These are phyloP conservation scores for Ophiodon elongatus DNA, from an alignment of 2,113 vertebrate species.

Conservation along the genomic window DNA sequence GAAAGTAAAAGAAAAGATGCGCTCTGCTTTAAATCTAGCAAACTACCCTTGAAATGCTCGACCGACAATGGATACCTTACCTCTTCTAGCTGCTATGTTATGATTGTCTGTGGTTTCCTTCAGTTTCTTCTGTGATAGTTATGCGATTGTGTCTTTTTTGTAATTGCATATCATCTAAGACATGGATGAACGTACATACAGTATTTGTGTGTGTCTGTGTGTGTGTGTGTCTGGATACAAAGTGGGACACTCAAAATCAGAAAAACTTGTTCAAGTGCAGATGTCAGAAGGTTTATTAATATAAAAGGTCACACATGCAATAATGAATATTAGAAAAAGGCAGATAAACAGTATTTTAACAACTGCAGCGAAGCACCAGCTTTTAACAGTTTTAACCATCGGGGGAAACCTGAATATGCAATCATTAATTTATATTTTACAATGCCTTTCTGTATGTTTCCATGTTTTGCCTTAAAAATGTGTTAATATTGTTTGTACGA, in stretches of 20 bases:
- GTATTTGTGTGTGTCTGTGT: conserved; percentile 27
- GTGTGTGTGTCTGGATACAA: neutral
- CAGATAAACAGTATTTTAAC: conserved; percentile 31
- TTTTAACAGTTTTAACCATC: conserved; percentile 38
- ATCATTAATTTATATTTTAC: conserved; percentile 72
- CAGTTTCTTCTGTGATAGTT: conserved; percentile 10
- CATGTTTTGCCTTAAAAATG: conserved; percentile 63
- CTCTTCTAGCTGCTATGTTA: conserved; percentile 52
- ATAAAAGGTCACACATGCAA: conserved; percentile 42
- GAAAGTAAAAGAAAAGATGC: neutral
- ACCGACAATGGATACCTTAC: neutral
- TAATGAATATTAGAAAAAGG: conserved; percentile 13
- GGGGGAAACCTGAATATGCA: conserved; percentile 49
- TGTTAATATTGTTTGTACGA: conserved; percentile 23
- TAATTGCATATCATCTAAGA: conserved; percentile 11
- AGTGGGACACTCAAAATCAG: conserved; percentile 5
- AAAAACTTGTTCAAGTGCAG: too few species aligned
- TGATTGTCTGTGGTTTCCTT: conserved; percentile 11
- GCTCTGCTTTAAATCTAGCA: conserved; percentile 23
- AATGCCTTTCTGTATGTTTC: conserved; percentile 41
- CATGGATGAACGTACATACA: neutral
- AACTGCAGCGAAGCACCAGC: conserved; percentile 25
- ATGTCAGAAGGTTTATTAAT: conserved; percentile 13
- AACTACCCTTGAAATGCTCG: conserved; percentile 7
- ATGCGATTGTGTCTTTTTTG: neutral